These are phyloP conservation scores for Spisula subtruncata DNA, from an alignment of 2,888 invertebrate genomes.

Conservation along the genomic window DNA sequence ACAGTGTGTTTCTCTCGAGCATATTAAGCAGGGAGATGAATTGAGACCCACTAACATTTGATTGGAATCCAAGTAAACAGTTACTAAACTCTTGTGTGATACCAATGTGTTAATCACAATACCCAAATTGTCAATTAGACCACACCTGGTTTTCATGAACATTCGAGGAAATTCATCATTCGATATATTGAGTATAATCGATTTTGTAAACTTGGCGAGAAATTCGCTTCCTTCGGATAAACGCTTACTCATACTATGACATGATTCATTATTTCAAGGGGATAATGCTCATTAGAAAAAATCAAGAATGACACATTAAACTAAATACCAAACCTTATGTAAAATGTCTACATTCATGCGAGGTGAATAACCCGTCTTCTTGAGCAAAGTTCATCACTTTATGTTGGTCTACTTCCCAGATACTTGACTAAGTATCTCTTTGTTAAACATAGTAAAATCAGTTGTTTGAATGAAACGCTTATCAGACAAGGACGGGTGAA, in stretches of 20 bases:
- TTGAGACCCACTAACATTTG: background rate
- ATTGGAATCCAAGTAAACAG: no score
- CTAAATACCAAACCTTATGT: background rate
- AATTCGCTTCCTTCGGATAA: background rate
- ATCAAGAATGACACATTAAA: background rate
- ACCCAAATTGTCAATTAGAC: slow-evolving; percentile 7
- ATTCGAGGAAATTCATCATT: background rate
- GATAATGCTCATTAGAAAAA: background rate
- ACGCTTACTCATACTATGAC: background rate
- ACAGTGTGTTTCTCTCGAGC: no score
- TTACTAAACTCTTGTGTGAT: background rate
- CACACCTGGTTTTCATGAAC: slow-evolving; percentile 1
- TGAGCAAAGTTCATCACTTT: background rate
- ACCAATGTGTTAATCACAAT: background rate
- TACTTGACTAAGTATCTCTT: background rate
- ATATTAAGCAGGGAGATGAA: no score
- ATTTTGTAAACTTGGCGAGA: slow-evolving; percentile 1
- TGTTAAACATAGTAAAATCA: background rate
- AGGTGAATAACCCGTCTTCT: background rate
- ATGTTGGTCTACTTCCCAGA: background rate
- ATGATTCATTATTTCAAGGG: background rate
- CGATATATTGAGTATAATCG: background rate
- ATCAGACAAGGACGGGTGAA: background rate
- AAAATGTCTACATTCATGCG: background rate
- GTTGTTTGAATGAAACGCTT: background rate